Conservation (phyloP, 2,888 invertebrate genomes). For the Phyto melanocephala region DNA sequence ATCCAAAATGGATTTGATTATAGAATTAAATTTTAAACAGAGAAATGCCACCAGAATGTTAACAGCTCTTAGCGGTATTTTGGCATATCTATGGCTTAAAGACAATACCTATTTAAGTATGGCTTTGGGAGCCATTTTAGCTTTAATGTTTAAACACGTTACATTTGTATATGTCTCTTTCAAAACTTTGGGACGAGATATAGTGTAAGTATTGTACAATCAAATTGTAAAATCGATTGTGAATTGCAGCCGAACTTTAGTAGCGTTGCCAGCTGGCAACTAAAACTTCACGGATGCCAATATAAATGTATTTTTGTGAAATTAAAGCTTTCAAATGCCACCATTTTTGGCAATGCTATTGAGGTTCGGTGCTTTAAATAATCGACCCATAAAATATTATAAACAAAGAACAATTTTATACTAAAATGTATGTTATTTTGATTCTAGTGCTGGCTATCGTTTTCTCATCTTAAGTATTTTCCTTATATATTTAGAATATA, state of each 20-base stretch:
- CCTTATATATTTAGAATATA: constrained; percentile 80
- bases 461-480: constrained; percentile 80
- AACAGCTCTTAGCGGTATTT: constrained; percentile 69
- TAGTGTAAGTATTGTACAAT: constrained; percentile 70
- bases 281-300: too few species aligned
- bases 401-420: not conserved
- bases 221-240: not conserved
- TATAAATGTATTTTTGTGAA: too few species aligned
- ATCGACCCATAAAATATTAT: too few species aligned
- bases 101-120: constrained; percentile 70
- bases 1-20: constrained; percentile 70
- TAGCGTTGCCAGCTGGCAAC: too few species aligned
- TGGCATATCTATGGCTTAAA: constrained; percentile 67
- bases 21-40: constrained; percentile 75
- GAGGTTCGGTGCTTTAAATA: too few species aligned
- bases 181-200: constrained; percentile 73
- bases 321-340: too few species aligned
- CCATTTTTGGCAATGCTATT: too few species aligned
- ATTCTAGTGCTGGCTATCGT: constrained; percentile 77
- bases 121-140: constrained; percentile 70
- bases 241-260: too few species aligned
- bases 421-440: not conserved
- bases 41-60: constrained; percentile 72
- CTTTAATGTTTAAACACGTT: constrained; percentile 72
- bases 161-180: constrained; percentile 71